These are phyloP conservation scores for Steinernema khuongi DNA, from an alignment of 1,140 invertebrate genomes.

Conservation along the genomic window DNA sequence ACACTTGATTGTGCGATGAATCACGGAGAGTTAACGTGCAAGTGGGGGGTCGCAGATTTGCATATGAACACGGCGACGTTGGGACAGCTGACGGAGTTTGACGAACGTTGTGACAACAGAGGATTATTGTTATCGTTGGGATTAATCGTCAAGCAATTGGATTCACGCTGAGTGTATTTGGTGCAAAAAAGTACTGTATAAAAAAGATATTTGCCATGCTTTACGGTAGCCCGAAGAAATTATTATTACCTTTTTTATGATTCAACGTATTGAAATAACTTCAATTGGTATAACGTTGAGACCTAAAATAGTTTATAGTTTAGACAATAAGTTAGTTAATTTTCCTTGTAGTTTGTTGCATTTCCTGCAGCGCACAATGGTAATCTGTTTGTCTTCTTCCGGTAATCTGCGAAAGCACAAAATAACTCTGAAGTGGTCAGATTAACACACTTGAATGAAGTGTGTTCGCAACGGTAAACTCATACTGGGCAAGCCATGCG, in stretches of 20 bases:
- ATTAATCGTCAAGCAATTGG: not conserved
- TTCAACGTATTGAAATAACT: too few relatives aligned
- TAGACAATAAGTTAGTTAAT: not conserved
- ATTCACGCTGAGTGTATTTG: not conserved
- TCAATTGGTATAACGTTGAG: not conserved
- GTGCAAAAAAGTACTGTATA: not conserved
- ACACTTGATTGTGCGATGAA: constrained; percentile 7
- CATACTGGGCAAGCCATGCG: not conserved
- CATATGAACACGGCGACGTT: constrained; percentile 1
- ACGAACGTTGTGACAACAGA: not conserved
- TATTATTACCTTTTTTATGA: too few relatives aligned
- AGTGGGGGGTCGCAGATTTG: not conserved
- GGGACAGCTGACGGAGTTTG: constrained; percentile 9
- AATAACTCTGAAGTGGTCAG: not conserved
- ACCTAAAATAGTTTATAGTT: not conserved
- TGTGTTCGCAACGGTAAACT: not conserved
- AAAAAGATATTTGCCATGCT: too few relatives aligned
- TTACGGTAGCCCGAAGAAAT: not conserved
- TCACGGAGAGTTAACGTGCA: not conserved
- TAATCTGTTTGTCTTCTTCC: not conserved
- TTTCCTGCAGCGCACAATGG: not conserved
- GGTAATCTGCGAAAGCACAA: constrained; percentile 1
- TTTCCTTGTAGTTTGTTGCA: not conserved
- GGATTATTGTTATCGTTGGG: not conserved
- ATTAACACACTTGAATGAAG: constrained; percentile 1